Evolutionary conservation across 2,888 invertebrate genomes (phyloP), one percentile per base, ranked within the genome.

Genomic region (Ichneumoninae sp.): DNA sequence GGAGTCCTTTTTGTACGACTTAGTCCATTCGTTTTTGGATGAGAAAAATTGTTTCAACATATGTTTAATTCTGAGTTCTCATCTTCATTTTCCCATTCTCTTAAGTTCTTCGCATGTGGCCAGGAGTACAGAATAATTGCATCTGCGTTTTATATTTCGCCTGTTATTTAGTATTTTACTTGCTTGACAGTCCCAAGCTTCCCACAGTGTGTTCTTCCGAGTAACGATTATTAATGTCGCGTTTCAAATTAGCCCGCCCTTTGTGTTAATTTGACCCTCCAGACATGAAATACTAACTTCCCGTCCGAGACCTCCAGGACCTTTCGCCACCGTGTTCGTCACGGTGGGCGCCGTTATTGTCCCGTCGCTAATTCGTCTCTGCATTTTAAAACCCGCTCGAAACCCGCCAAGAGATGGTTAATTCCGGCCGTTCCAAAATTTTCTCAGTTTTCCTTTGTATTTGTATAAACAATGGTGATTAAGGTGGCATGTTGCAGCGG

Each of bases 401-500:
- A 47, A 47, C 16, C 16, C 44, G 3, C 44, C 1, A 47, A 13
- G 44, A 47, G 44, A 47, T 4, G 16, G 44, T 47, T 47, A 47
- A 47, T 54, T 54, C 8, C 19, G 6, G 16, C 33, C 33, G 16
- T 33, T 63, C 63, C 7, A 30, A 30, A 10, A 63, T 30, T 33
- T 30, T 33, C 4, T 4, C 30, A 16, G 3, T 54, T 63, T 50
- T 30, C 19, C 65, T 40, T 76, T 52, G 50, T 68, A 83, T 78
- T 60, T 13, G n/a, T 36, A 82, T 69, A 44, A 63, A 78, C 60
- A 40, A 73, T 47, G 69, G 60, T 69, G 44, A 73, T 60, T 68
- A 68, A 66, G 70, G 44, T 40, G 30, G 54, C 30, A 70, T 44
- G 65, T 65, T 65, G 47, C 70, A 36, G 44, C 19, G 50, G 65